Evolutionary conservation across 2,797 vertebrate species (phyloP).

Genomic region (Macroramphosus scolopax): DNA sequence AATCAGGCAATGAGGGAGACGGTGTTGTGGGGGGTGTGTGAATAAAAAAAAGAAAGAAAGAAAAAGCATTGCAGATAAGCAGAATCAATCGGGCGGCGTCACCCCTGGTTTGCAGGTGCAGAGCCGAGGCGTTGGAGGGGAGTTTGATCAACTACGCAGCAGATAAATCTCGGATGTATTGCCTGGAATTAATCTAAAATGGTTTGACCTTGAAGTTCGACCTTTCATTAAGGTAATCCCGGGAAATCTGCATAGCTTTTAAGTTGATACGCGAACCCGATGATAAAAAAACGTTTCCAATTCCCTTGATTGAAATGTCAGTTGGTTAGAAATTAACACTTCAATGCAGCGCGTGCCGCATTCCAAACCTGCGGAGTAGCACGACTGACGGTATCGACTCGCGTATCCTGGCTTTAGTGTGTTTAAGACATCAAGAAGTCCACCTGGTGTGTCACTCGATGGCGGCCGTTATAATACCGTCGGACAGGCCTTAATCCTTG

Average conservation of each 20-base stretch:
- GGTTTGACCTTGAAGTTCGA: constrained; percentile 51
- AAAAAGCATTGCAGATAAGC: constrained; percentile 57
- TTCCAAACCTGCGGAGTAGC: constrained; percentile 20
- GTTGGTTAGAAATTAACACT: constrained; percentile 26
- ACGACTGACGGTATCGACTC: constrained; percentile 9
- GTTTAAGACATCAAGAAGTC: constrained; percentile 30
- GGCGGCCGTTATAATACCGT: constrained; percentile 42
- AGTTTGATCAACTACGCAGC: constrained; percentile 34
- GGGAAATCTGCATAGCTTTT: constrained; percentile 34
- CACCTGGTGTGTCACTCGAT: constrained; percentile 2
- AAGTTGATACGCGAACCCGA: constrained; percentile 23
- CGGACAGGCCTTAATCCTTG: constrained; percentile 53
- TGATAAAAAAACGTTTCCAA: constrained; percentile 39
- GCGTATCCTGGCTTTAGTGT: neutral
- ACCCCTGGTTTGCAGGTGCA: constrained; percentile 36
- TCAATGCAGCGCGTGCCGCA: constrained; percentile 21
- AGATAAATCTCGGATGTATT: constrained; percentile 12
- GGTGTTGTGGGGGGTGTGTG: too few species aligned
- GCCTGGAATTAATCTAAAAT: constrained; percentile 40
- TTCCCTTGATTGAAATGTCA: constrained; percentile 46
- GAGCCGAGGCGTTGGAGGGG: constrained; percentile 18
- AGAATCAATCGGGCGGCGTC: constrained; percentile 65
- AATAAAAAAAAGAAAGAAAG: neutral
- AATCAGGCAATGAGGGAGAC: constrained; percentile 59
- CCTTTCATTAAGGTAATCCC: constrained; percentile 54